Evolutionary conservation across 1,140 invertebrate genomes (phyloP), one percentile per base, ranked within the genome.

Genomic region (Ctenoplectra terminalis): DNA sequence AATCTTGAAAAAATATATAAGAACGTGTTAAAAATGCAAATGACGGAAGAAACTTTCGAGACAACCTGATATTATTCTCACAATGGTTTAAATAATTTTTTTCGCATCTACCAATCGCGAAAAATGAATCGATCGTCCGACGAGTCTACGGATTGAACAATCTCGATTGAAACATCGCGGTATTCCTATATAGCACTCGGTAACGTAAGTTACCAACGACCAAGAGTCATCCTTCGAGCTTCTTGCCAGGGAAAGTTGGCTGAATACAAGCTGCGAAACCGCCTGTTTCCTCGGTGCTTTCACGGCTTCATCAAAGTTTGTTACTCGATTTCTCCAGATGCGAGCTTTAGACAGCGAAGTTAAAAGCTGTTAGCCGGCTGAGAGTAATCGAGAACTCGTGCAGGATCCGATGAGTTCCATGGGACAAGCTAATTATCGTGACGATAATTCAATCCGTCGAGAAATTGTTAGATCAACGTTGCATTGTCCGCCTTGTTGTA

Each of bases 271-370:
- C 66, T 64, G 48, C 29, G 67, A 72, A 66, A 63, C 64, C 74
- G 67, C 20, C 48, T 43, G 48, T 82, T 78, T 50, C 63, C 74
- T n/a, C 23, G 58, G 37, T 56, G 66, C 74, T 83, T 67, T 73
- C 56, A 46, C 40, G 11, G 58, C 75, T 73, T 83, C 81, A 73
- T 83, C 81, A 72, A 80, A 83, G 61, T 83, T 80, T 79, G 81
- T 79, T 80, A 67, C 76, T 58, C 69, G 76, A 83, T 80, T 83
- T 72, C 81, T 83, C 69, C 17, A 23, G 74, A 78, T 82, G 66
- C 29, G 66, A 76, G 67, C 48, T 50, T 78, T 29, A 48, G 50
- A 67, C 52, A 31, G 31, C 29, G 43, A 58, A 73, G 66, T 66
- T 80, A 46, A 80, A 80, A 83, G 81, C 81, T 67, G 76, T 73